phyloP scores from a whole-genome alignment of 2,113 vertebrate genomes.

The Coptodon bakossiorum region DNA sequence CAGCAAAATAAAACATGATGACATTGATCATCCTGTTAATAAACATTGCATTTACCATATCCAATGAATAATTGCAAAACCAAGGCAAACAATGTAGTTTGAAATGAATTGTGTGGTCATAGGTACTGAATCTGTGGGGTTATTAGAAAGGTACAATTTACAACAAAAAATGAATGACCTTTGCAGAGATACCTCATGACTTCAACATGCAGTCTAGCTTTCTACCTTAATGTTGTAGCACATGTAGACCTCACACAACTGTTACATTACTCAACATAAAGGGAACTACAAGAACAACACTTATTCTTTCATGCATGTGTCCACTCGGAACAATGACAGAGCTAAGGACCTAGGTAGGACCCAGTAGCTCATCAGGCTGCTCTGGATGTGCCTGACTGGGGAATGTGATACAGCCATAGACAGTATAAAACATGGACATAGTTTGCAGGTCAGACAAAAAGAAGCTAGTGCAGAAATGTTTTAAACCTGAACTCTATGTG shows the following conservation, averaged over 20 bases:
- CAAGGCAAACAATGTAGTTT: neutral
- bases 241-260: neutral
- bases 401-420: neutral
- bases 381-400: neutral
- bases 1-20: neutral
- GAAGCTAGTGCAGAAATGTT: neutral
- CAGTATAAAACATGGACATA: neutral
- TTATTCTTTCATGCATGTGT: neutral
- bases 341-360: neutral
- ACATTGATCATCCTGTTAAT: neutral
- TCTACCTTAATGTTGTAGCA: neutral
- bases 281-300: neutral
- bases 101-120: neutral
- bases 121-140: neutral
- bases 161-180: neutral
- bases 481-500: neutral
- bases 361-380: neutral
- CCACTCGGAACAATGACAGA: neutral
- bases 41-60: neutral
- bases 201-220: neutral
- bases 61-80: neutral
- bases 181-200: neutral
- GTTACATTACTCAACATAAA: neutral
- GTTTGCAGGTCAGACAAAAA: neutral
- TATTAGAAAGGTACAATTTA: neutral